phyloP scores from a whole-genome alignment of 2,113 vertebrate species.

The Elanus axillaris region DNA sequence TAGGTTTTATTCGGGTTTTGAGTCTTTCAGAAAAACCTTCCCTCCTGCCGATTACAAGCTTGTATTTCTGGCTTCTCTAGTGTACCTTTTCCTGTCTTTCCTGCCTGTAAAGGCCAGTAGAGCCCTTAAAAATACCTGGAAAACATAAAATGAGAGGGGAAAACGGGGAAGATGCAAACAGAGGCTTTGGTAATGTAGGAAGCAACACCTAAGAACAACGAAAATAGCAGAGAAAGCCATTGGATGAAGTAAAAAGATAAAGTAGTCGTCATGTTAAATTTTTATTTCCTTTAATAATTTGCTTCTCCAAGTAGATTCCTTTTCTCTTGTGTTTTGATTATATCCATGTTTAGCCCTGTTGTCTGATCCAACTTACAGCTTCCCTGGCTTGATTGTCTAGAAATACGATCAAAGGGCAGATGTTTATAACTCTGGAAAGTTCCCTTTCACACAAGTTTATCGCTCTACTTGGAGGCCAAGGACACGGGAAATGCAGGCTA shows the following conservation, averaged over 20 bases:
- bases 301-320: not conserved
- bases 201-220: not conserved
- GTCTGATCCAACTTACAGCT: not conserved
- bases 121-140: not conserved
- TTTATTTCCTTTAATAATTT: not conserved
- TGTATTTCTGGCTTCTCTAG: not conserved
- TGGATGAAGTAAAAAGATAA: not conserved
- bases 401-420: conserved; percentile 4
- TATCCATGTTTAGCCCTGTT: not conserved
- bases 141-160: not conserved
- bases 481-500: conserved; percentile 16
- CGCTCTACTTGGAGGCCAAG: conserved; percentile 23
- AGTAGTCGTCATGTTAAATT: not conserved
- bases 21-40: not conserved
- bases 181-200: not conserved
- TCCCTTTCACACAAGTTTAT: conserved; percentile 19
- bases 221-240: not conserved
- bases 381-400: not conserved
- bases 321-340: not conserved
- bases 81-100: not conserved
- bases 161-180: not conserved
- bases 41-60: not conserved
- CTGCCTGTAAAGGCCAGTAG: not conserved
- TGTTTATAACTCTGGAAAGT: conserved; percentile 17
- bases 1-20: not conserved